phyloP scores from a whole-genome alignment of 2,888 invertebrate species.

The Erynnis tages region DNA sequence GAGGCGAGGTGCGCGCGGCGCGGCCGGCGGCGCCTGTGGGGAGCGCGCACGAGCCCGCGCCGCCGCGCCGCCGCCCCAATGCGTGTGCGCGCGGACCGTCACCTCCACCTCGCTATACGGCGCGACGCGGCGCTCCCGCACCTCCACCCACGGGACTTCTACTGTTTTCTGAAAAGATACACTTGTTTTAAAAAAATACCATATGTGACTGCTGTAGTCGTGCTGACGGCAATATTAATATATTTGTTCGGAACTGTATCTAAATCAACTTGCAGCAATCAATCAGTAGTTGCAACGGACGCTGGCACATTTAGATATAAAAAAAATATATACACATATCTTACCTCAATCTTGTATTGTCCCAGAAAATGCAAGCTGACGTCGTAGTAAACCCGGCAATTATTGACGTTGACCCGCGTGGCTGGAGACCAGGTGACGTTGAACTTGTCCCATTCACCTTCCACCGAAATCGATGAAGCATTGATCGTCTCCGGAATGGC shows the following conservation, averaged over 20 bases:
- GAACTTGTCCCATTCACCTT: slow-evolving; percentile 90
- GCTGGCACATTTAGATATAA: no score
- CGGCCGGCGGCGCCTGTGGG: slow-evolving; percentile 90
- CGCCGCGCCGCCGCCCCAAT: slow-evolving; percentile 89
- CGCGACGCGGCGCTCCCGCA: slow-evolving; percentile 65
- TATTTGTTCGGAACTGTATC: no score
- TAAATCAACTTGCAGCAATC: no score
- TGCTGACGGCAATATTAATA: no score
- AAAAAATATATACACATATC: no score
- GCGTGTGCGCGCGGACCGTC: slow-evolving; percentile 89
- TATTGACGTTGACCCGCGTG: slow-evolving; percentile 88
- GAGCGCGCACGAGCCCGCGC: slow-evolving; percentile 85
- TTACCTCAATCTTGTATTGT: slow-evolving; percentile 81
- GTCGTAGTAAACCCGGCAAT: slow-evolving; percentile 91
- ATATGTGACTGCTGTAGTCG: not conserved
- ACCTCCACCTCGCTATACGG: slow-evolving; percentile 88
- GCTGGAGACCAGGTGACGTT: slow-evolving; percentile 92
- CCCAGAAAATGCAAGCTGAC: slow-evolving; percentile 83
- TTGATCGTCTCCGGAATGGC: slow-evolving; percentile 89
- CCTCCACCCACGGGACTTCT: slow-evolving; percentile 75
- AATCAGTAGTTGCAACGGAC: no score
- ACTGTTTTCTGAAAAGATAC: slow-evolving; percentile 65
- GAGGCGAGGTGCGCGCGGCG: slow-evolving; percentile 86
- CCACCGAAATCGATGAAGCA: slow-evolving; percentile 84
- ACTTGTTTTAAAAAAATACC: not conserved